Evolutionary conservation across 2,113 vertebrate genomes (phyloP), one percentile per base, ranked within the genome.

Genomic region (Sinocyclocheilus anophthalmus): DNA sequence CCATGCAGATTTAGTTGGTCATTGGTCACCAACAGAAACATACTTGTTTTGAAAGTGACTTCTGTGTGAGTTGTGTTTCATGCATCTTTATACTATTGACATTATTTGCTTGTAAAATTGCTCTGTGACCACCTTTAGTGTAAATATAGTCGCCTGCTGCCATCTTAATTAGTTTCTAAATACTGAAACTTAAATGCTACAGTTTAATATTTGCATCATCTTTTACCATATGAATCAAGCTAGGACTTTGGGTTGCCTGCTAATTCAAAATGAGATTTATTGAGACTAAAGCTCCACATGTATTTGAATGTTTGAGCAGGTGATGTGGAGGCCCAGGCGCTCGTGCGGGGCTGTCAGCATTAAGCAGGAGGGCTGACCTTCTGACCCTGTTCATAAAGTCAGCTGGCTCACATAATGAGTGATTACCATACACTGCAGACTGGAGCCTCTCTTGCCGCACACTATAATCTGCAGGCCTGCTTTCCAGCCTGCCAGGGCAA

Each of bases 401-500:
- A 90, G 89, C 87, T 90, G 89, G 78, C 83, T 63, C 85, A 67
- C 85, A 88, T 83, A 88, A 88, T 88, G 82, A 90, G 83, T 88
- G 67, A 90, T 90, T 90, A 90, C 82, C 89, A 90, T 90, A 87
- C 79, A 83, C 67, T 76, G 85, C 85, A 90, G 89, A 90, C 89
- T 88, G 82, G 78, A 87, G 85, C 82, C 85, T 33, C 30, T 33
- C 30, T 33, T 33, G 0, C 2, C 2, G 30, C 30, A 33, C 30
- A 33, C 30, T 33, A 33, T 33, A 33, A 33, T 33, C 30, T 84
- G 55, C 83, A 80, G 76, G 30, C 82, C 81, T 85, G 72, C 76
- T 39, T 42, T 80, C 20, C 45, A 83, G 69, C 55, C 86, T 53
- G 50, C 61, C 65, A 55, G 83, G 67, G 84, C 53, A 30, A 45